Percentiles rank a stretch among this genome's conserved stretches.
phyloP scores from a whole-genome alignment of 2,888 invertebrate genomes.

The Megastigmus dorsalis region DNA sequence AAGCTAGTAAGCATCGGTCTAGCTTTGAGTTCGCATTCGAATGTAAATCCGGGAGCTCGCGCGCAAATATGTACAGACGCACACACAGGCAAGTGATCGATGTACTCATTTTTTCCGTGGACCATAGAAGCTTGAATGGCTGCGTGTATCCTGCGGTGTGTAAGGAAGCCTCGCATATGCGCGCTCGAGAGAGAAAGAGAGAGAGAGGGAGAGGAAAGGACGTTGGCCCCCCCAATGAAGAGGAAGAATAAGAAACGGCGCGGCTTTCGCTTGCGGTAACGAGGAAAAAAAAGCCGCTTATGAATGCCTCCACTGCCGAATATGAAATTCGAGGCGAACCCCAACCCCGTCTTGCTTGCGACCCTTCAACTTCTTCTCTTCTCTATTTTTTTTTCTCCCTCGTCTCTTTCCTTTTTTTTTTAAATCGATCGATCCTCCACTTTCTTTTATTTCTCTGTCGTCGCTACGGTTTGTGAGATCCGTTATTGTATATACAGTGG shows the following conservation, averaged over 20 bases:
- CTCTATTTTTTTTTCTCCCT: background rate
- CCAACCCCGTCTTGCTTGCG: background rate
- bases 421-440: background rate
- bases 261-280: no score
- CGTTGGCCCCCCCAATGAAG: background rate
- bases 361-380: background rate
- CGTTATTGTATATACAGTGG: no score
- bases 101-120: no score
- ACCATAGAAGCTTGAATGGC: no score
- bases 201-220: background rate
- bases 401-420: background rate
- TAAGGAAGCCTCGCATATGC: background rate
- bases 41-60: no score
- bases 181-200: background rate
- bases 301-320: constrained; percentile 21
- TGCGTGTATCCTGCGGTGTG: no score
- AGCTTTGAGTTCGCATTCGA: no score
- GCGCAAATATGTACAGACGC: background rate
- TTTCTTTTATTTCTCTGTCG: background rate
- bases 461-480: no score
- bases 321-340: constrained; percentile 30
- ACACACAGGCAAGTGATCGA: no score
- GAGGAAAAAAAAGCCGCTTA: constrained; percentile 35
- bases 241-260: background rate
- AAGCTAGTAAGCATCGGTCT: no score